These are phyloP conservation scores for Platysteira castanea DNA, from an alignment of 2,113 vertebrate species.

Conservation along the genomic window DNA sequence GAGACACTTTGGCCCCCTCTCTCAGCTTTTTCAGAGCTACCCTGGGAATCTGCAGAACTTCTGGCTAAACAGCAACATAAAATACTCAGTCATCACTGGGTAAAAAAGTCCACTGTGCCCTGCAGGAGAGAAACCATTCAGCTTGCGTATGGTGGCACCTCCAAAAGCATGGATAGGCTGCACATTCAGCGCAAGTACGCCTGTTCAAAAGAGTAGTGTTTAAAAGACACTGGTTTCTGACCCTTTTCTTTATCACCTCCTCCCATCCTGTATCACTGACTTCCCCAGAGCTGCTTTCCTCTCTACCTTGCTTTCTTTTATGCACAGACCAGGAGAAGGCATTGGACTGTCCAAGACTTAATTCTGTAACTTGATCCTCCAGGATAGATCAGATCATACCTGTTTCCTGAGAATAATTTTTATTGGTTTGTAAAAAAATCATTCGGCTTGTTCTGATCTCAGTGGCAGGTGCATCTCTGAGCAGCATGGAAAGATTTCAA, in stretches of 20 bases:
- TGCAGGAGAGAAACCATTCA: neutral
- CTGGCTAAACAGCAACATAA: neutral
- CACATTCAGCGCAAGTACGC: neutral
- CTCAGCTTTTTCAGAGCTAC: neutral
- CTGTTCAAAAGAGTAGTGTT: neutral
- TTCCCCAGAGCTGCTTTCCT: neutral
- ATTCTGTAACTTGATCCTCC: neutral
- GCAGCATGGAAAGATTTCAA: neutral
- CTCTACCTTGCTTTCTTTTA: neutral
- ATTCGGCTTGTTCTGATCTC: neutral
- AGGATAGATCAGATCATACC: neutral
- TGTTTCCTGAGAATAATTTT: neutral
- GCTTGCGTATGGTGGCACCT: neutral
- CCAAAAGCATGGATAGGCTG: neutral
- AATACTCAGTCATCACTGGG: neutral
- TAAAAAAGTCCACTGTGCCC: neutral
- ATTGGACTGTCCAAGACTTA: neutral
- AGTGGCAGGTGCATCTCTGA: neutral
- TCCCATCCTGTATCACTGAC: neutral
- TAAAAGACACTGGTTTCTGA: neutral
- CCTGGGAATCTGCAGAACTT: neutral
- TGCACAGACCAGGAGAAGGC: neutral
- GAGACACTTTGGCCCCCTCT: neutral
- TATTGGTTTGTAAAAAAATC: neutral
- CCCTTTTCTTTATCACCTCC: neutral